These are phyloP conservation scores for Rhopilema esculentum DNA, from an alignment of 30 jellyfish, hydroid and myxozoan genomes.

Conservation along the genomic window DNA sequence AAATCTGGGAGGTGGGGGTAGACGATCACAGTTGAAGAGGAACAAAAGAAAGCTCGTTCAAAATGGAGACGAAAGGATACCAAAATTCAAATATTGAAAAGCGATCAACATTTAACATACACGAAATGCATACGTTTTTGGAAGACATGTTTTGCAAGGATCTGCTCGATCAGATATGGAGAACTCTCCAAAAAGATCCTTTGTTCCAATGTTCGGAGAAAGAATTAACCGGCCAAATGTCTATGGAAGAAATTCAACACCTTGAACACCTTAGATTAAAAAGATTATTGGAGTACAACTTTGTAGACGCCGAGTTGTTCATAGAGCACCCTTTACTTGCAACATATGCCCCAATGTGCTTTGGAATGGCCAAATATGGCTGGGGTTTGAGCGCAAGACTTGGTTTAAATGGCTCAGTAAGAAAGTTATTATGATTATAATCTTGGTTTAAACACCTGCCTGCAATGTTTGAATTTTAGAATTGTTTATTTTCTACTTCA, in stretches of 20 bases:
- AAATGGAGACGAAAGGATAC: neutral
- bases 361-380: slow-evolving; percentile 20
- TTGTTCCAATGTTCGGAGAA: slow-evolving; percentile 40
- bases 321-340: slow-evolving; percentile 14
- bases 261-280: slow-evolving; percentile 48
- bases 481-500: too few relatives aligned
- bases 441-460: too few relatives aligned
- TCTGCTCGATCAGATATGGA: neutral
- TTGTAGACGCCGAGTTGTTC: slow-evolving; percentile 13
- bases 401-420: slow-evolving; percentile 27
- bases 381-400: slow-evolving; percentile 47
- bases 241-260: slow-evolving; percentile 57
- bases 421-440: neutral
- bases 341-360: neutral
- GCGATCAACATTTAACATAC: neutral
- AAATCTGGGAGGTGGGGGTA: too few relatives aligned
- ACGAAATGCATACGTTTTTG: slow-evolving; percentile 7
- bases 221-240: slow-evolving; percentile 36
- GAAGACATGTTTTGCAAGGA: slow-evolving; percentile 9
- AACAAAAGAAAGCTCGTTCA: neutral
- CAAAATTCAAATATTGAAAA: neutral
- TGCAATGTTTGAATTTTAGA: too few relatives aligned
- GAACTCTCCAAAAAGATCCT: slow-evolving; percentile 73
- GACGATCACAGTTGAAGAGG: too few relatives aligned
- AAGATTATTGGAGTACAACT: slow-evolving; percentile 25